Base-by-base conservation (phyloP, 1,140 invertebrate genomes). In the Aphaenogaster rudis region DNA sequence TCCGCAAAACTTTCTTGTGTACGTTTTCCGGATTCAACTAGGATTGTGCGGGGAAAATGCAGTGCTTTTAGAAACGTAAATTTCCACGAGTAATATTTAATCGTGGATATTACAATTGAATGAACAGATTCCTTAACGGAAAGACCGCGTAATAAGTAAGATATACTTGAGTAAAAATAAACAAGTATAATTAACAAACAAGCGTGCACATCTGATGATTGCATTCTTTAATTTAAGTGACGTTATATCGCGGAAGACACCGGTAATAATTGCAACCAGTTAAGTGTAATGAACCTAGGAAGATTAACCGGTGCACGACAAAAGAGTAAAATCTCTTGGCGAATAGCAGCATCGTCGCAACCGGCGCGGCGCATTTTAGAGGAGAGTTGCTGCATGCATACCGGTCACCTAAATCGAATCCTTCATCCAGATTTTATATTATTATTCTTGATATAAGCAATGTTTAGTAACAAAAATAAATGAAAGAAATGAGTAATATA, bases 251-350 rank as follows among this genome's bases (percentile, higher is more conserved):
- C 54, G 42, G 1, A 13, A 48, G 21, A 72, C 36, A 15, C n/a
- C 39, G 2, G 28, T 33, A 76, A 54, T 74, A 76, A 76, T 76
- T 36, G 57, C 21, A 11, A 45, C 13, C 28, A 33, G 28, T 74
- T 61, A 50, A 84, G 57, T 28, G 50, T 48, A 61, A 42, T 36
- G 42, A 74, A 72, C 7, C 9, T 17, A 9, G 21, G 0, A 9
- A 6, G 17, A 82, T 79, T 67, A 81, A 71, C 9, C 67, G 3
- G 11, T 28, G 15, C 17, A 67, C 15, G 52, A 39, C 61, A 6
- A 82, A 82, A 74, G 69, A 3, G 54, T 28, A n/a, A 76, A 48
- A 74, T 76, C 36, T 84, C 69, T n/a, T 9, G 36, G 11, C 33
- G 77, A 17, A 66, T 17, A 48, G 9, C n/a, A 2, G 3, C 15